phyloP scores from a whole-genome alignment of 2,888 invertebrate genomes.

The Chaitophorus viminalis region DNA sequence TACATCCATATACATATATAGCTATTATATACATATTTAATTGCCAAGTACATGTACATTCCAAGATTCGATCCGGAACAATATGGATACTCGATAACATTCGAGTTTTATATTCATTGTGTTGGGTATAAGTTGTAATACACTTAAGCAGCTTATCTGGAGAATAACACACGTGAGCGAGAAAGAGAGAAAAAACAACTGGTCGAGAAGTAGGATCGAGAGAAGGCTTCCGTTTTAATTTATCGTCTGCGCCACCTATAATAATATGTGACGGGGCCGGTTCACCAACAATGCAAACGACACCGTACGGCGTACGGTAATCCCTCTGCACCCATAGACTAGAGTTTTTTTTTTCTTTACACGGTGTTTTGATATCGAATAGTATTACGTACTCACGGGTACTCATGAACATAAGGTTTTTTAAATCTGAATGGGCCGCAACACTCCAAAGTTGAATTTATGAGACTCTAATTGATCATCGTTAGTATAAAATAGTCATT shows the following conservation, averaged over 20 bases:
- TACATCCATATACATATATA: neutral
- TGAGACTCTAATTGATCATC: conserved; percentile 32
- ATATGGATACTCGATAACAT: conserved; percentile 35
- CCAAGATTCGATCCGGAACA: conserved; percentile 29
- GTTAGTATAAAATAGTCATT: conserved; percentile 23
- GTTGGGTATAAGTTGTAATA: conserved; percentile 13
- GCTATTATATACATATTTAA: conserved; percentile 12
- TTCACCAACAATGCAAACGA: conserved; percentile 41
- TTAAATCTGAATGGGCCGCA: conserved; percentile 24
- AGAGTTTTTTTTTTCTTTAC: conserved; percentile 8
- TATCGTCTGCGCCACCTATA: conserved; percentile 60
- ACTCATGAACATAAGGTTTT: conserved; percentile 22
- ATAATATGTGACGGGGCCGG: conserved; percentile 44
- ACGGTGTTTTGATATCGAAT: conserved; percentile 23
- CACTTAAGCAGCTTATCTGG: conserved; percentile 35
- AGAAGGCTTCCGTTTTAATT: conserved; percentile 61
- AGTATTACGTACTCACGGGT: conserved; percentile 16
- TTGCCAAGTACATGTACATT: neutral
- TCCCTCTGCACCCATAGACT: conserved; percentile 49
- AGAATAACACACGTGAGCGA: neutral
- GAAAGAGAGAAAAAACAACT: conserved; percentile 23
- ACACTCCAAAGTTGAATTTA: conserved; percentile 46
- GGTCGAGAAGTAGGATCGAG: conserved; percentile 30
- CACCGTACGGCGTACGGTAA: conserved; percentile 37
- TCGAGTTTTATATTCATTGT: conserved; percentile 25